Conservation (phyloP, 1,140 invertebrate genomes). For the Brachionus manjavacas region DNA sequence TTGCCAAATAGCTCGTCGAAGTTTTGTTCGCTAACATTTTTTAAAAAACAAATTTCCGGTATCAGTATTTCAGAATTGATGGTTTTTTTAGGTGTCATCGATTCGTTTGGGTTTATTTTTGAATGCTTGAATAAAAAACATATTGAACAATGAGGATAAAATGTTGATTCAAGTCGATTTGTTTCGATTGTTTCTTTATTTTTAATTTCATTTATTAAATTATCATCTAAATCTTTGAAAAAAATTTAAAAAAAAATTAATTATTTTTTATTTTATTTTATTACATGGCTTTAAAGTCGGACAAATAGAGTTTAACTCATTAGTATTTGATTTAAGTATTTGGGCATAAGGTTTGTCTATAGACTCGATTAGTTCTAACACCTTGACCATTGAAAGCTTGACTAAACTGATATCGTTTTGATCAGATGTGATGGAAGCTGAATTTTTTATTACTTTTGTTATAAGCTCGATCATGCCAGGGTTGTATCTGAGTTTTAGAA, state of each 20-base stretch:
- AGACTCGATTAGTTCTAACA: background rate
- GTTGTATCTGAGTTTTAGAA: background rate
- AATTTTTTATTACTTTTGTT: background rate
- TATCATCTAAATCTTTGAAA: background rate
- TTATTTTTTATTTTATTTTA: background rate
- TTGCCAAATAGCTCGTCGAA: slow-evolving; percentile 48
- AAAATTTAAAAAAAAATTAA: background rate
- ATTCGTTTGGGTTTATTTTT: background rate
- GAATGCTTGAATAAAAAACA: slow-evolving; percentile 55
- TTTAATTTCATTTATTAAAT: slow-evolving; percentile 45
- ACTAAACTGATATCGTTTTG: background rate
- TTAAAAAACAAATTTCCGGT: slow-evolving; percentile 52
- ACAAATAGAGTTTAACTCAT: background rate
- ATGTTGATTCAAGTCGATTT: slow-evolving; percentile 49
- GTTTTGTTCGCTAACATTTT: slow-evolving; percentile 48
- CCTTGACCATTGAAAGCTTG: background rate
- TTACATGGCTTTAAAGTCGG: background rate
- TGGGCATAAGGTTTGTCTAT: background rate
- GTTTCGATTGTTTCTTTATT: slow-evolving; percentile 52
- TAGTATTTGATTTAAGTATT: background rate
- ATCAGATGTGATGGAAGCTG: background rate
- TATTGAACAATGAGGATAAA: slow-evolving; percentile 55
- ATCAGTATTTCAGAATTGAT: slow-evolving; percentile 50
- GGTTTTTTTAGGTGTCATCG: slow-evolving; percentile 43
- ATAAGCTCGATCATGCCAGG: background rate